phyloP scores from a whole-genome alignment of 1,140 invertebrate genomes.

The Cyclina sinensis region DNA sequence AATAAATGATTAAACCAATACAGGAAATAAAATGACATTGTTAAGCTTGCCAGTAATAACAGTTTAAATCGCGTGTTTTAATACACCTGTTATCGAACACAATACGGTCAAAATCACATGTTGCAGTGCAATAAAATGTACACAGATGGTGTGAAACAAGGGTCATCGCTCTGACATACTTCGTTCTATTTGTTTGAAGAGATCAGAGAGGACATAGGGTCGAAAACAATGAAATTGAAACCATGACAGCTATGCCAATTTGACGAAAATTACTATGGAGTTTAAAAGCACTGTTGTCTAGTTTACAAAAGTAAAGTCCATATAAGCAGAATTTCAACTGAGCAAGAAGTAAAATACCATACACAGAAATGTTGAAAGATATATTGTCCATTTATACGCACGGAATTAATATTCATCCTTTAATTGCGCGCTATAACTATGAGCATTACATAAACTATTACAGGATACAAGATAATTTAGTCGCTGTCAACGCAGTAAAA shows the following conservation, averaged over 20 bases:
- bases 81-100: neutral
- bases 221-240: neutral
- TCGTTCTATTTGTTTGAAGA: neutral
- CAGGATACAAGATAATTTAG: no score
- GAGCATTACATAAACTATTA: no score
- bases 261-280: neutral
- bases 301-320: no score
- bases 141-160: conserved; percentile 6
- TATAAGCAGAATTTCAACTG: no score
- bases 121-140: neutral
- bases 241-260: neutral
- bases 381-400: no score
- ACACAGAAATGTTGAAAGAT: no score
- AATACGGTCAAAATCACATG: conserved; percentile 12
- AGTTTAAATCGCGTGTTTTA: neutral
- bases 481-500: neutral
- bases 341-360: no score
- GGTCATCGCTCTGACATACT: neutral
- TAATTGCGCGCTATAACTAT: no score
- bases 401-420: no score
- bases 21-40: no score
- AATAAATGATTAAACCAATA: no score
- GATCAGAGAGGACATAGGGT: neutral
- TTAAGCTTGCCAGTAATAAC: neutral
- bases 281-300: no score